Percentiles rank a stretch among this genome's conserved stretches.
Conservation (phyloP, 1,140 invertebrate genomes). For the Ips typographus region DNA sequence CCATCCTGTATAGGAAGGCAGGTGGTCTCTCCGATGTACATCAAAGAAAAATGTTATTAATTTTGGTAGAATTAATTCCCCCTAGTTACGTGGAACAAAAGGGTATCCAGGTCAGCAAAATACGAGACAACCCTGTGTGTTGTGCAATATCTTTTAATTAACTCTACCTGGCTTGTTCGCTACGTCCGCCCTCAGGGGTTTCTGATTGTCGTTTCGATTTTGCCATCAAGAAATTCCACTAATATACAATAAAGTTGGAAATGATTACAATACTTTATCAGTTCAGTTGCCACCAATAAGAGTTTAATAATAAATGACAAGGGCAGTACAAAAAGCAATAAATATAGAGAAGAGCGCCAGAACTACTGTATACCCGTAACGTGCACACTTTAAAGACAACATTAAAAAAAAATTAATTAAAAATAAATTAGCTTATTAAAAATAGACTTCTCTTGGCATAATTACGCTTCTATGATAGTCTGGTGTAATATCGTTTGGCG, state of each 20-base stretch:
- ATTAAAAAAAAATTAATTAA: background rate
- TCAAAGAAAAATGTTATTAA: slow-evolving; percentile 14
- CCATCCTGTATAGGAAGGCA: too few species aligned
- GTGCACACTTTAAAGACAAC: too few species aligned
- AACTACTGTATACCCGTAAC: too few species aligned
- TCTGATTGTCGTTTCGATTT: background rate
- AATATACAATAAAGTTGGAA: background rate
- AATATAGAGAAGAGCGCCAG: too few species aligned
- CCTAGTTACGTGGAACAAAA: background rate
- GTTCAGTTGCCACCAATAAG: too few species aligned
- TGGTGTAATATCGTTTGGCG: background rate
- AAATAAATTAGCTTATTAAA: background rate
- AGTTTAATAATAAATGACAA: too few species aligned
- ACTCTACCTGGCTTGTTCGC: slow-evolving; percentile 15
- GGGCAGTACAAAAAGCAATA: too few species aligned
- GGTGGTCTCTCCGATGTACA: too few species aligned
- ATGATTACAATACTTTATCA: too few species aligned
- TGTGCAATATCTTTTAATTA: slow-evolving; percentile 29
- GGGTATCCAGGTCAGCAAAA: slow-evolving; percentile 12
- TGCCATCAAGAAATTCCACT: background rate
- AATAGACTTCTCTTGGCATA: too few species aligned
- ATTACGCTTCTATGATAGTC: background rate
- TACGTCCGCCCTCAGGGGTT: slow-evolving; percentile 3
- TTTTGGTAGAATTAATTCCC: slow-evolving; percentile 5
- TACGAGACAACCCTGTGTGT: slow-evolving; percentile 10